phyloP scores from a whole-genome alignment of 2,113 vertebrate genomes.

The Ctenodactylus gundi region DNA sequence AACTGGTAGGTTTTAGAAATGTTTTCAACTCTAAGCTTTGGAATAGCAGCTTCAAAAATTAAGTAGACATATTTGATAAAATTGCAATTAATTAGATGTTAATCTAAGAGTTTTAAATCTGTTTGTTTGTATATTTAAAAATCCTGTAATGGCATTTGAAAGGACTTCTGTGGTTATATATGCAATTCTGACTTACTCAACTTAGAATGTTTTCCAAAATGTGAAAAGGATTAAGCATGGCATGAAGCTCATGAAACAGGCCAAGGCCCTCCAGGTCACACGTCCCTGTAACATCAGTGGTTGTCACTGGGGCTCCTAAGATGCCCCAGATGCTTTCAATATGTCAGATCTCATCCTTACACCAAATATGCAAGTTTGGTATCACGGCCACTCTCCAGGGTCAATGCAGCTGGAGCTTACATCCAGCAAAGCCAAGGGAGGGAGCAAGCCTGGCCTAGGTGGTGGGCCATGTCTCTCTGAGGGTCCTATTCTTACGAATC shows the following conservation, averaged over 20 bases:
- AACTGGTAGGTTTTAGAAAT: not conserved
- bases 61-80: not conserved
- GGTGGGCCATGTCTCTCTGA: not conserved
- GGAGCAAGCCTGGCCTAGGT: not conserved
- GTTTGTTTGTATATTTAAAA: slow-evolving; percentile 33
- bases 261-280: slow-evolving; percentile 28
- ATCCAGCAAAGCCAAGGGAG: not conserved
- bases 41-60: slow-evolving; percentile 22
- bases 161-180: not conserved
- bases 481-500: not conserved
- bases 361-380: not conserved
- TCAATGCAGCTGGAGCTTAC: not conserved
- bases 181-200: not conserved
- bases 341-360: slow-evolving; percentile 36
- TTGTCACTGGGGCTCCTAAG: slow-evolving; percentile 39
- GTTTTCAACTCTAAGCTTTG: not conserved
- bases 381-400: not conserved
- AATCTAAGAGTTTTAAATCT: not conserved
- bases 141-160: not conserved
- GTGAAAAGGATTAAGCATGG: slow-evolving; percentile 49
- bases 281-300: slow-evolving; percentile 42
- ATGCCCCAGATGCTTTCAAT: slow-evolving; percentile 52
- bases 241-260: slow-evolving; percentile 22
- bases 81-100: not conserved
- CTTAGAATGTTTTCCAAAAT: slow-evolving; percentile 50